phyloP scores from a whole-genome alignment of 2,797 vertebrate species.

The Melanotaenia boesemani region DNA sequence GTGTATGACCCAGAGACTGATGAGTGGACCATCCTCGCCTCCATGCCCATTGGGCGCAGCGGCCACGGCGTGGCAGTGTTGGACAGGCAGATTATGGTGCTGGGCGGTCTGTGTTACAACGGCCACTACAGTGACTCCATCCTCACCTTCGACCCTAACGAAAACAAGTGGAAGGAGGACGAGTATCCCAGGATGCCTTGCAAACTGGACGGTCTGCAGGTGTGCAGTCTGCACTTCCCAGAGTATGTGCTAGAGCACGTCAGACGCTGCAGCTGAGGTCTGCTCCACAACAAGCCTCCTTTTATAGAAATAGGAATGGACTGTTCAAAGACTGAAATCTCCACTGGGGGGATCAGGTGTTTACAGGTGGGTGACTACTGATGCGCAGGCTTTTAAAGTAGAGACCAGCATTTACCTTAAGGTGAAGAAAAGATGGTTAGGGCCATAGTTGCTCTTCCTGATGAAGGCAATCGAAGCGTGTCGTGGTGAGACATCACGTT shows the following conservation, averaged over 20 bases:
- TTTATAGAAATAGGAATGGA: constrained; percentile 50
- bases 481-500: neutral
- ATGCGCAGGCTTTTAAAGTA: constrained; percentile 67
- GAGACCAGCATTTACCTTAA: constrained; percentile 74
- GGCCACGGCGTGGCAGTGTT: constrained; percentile 97
- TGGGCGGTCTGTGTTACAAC: constrained; percentile 98
- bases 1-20: constrained; percentile 96
- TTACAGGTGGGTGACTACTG: constrained; percentile 66
- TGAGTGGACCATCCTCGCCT: constrained; percentile 98
- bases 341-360: constrained; percentile 52
- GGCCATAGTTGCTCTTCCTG: constrained; percentile 51
- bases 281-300: constrained; percentile 40
- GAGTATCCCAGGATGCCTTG: constrained; percentile 99
- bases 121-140: constrained; percentile 99
- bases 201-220: constrained; percentile 98
- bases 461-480: constrained; percentile 19
- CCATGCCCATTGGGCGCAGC: constrained; percentile 98
- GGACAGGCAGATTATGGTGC: constrained; percentile 99
- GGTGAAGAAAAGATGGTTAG: constrained; percentile 47
- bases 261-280: constrained; percentile 93
- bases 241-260: constrained; percentile 98
- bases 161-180: constrained; percentile 99
- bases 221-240: constrained; percentile 98
- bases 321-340: constrained; percentile 29
- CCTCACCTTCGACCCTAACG: constrained; percentile 97